phyloP scores from a whole-genome alignment of 2,113 vertebrate species.

The Ptilorrhoa leucosticta region DNA sequence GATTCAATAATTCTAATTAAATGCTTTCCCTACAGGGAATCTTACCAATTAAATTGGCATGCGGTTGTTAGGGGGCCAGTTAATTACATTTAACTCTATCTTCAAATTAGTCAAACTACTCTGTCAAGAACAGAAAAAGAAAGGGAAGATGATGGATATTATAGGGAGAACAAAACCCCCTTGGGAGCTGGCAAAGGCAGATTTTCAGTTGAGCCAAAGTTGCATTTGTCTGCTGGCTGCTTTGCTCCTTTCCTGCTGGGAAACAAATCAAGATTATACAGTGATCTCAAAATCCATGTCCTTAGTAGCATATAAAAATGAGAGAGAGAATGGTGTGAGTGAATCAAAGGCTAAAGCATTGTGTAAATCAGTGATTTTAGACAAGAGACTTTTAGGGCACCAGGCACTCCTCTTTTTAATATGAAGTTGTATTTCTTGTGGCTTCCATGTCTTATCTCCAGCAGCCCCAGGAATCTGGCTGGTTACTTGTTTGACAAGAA shows the following conservation, averaged over 20 bases:
- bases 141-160: slow-evolving; percentile 24
- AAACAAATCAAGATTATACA: slow-evolving; percentile 23
- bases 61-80: slow-evolving; percentile 43
- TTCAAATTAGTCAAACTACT: slow-evolving; percentile 55
- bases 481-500: background rate
- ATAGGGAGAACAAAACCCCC: background rate
- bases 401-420: background rate
- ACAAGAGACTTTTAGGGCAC: background rate
- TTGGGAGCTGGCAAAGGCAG: background rate
- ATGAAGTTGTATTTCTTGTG: background rate
- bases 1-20: slow-evolving; percentile 65
- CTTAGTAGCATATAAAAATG: background rate
- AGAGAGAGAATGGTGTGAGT: background rate
- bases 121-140: slow-evolving; percentile 28
- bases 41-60: slow-evolving; percentile 54
- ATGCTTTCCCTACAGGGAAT: slow-evolving; percentile 48
- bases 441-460: background rate
- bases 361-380: background rate
- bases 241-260: slow-evolving; percentile 28
- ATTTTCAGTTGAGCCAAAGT: background rate
- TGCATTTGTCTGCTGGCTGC: slow-evolving; percentile 18
- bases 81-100: slow-evolving; percentile 68
- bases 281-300: background rate
- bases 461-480: background rate
- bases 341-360: background rate